Evolutionary conservation across 1,140 invertebrate species (phyloP).

Genomic region (Brachionus rubens): DNA sequence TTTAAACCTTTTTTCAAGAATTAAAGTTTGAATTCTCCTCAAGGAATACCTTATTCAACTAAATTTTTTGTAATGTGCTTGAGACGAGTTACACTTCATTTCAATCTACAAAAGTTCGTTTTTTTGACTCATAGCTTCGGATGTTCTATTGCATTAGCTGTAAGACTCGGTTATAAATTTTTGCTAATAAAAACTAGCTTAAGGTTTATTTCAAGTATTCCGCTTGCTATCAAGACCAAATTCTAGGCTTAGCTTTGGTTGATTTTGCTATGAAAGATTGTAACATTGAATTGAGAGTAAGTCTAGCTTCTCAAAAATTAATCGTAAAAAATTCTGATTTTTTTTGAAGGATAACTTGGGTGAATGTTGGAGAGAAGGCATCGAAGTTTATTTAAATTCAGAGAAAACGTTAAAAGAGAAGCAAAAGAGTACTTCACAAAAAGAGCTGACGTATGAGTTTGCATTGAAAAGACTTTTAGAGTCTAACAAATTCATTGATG

Average conservation of each 20-base stretch:
- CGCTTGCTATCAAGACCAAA: slow-evolving; percentile 24
- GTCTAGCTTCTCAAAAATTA: neutral
- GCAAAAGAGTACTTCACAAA: neutral
- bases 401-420: slow-evolving; percentile 22
- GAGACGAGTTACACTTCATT: slow-evolving; percentile 12
- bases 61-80: slow-evolving; percentile 38
- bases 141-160: slow-evolving; percentile 24
- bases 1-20: neutral
- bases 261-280: slow-evolving; percentile 46
- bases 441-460: slow-evolving; percentile 26
- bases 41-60: slow-evolving; percentile 38
- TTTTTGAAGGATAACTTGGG: slow-evolving; percentile 21
- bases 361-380: slow-evolving; percentile 41
- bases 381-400: slow-evolving; percentile 42
- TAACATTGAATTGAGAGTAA: slow-evolving; percentile 33
- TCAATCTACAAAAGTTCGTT: slow-evolving; percentile 41
- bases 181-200: neutral
- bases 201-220: slow-evolving; percentile 16
- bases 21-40: neutral
- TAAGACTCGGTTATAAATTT: neutral
- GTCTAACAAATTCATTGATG: slow-evolving; percentile 39
- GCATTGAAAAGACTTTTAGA: slow-evolving; percentile 25
- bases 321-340: neutral
- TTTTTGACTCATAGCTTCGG: slow-evolving; percentile 45
- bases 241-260: neutral